Evolutionary conservation across 1,140 invertebrate genomes (phyloP), one percentile per base, ranked within the genome.

Genomic region (Orchesella cincta): DNA sequence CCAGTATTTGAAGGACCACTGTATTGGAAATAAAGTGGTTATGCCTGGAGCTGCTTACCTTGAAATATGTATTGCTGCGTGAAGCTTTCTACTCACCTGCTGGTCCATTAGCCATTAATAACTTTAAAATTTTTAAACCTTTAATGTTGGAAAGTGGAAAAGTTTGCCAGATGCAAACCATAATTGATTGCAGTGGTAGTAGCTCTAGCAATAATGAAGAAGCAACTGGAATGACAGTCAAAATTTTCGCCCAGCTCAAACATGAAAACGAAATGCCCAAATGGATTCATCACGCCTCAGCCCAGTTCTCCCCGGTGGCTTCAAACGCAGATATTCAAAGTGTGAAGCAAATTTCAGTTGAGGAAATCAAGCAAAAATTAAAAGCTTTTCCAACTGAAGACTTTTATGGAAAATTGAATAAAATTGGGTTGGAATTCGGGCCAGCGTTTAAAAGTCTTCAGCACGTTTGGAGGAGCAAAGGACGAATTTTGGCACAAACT

Each of bases 1-100:
- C 20, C 23, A 54, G 0, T 80, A 74, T 39, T 26, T 77, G 8
- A 52, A 57, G 26, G 79, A 80, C 16, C 79, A 80, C 35, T 31
- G 57, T 23, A 74, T 80, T 12, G 79, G 76, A 14, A 67, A 77
- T 16, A 51, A 34, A 26, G 46, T 77, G 1, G 74, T 80, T 33
- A 5, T 80, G 12, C 79, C 79, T 1, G 79, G 70, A 23, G 79
- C 79, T 1, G 73, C 35, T 12, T 77, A 64, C 23, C n/a, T 77
- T 29, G 79, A 80, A 75, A 70, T 73, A 36, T 35, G 74, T 29
- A 20, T 80, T 14, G 70, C 73, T 1, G 76, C 79, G 34, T 76
- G 79, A 67, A 5, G 5, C 16, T n/a, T 36, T 73, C 12, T 20
- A 73, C 1, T 31, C 5, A 33, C 31, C 62, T 5, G 8, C 3